Base-by-base conservation (phyloP, 2,797 vertebrate genomes). In the Oceanodroma leucorhoa region DNA sequence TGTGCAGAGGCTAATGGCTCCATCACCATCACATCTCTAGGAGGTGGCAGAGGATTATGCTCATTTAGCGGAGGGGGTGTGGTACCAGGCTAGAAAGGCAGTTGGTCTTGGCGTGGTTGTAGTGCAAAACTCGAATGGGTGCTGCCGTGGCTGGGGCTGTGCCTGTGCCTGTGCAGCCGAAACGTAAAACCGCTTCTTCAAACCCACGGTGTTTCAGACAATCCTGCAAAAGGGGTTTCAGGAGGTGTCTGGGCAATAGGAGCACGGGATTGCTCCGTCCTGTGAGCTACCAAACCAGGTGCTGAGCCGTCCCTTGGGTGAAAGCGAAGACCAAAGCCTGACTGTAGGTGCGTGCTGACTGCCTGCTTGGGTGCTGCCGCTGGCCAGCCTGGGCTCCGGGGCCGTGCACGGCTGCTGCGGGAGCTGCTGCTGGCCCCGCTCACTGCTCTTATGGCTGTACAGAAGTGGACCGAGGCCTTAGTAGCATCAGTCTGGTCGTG, bases 351-450 rank as follows among this genome's bases (percentile, higher is more conserved):
- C 2, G 0, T 41, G 46, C 21, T 60, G 51, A 51, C n/a, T 64
- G 64, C 29, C 30, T 27, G 50, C 10, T 34, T 62, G 79, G 23
- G 27, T 45, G 57, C 57, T 27, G 26, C 50, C 2, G 3, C 11
- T 1, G 6, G 43, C 45, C 51, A 40, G 70, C 18, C 40, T 1
- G 4, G 34, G 46, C 30, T 17, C 18, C 0, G 2, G 61, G 20
- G 54, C 38, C 0, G 0, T 14, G 30, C 15, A 5, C 1, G 9
- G 51, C 61, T 17, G 38, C 24, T 8, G 30, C 5, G 0, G 61
- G n/a, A 16, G 30, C 22, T 34, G n/a, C 30, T 46, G 14, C 32
- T 48, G 16, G 61, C 27, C 38, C 54, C 2, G 3, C 40, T 54
- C 6, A 0, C 34, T 15, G 36, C 65, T 21, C 48, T 19, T 16